Evolutionary conservation across 2,888 invertebrate species (phyloP), one percentile per base, ranked within the genome.

Genomic region (Eilema sororculum): DNA sequence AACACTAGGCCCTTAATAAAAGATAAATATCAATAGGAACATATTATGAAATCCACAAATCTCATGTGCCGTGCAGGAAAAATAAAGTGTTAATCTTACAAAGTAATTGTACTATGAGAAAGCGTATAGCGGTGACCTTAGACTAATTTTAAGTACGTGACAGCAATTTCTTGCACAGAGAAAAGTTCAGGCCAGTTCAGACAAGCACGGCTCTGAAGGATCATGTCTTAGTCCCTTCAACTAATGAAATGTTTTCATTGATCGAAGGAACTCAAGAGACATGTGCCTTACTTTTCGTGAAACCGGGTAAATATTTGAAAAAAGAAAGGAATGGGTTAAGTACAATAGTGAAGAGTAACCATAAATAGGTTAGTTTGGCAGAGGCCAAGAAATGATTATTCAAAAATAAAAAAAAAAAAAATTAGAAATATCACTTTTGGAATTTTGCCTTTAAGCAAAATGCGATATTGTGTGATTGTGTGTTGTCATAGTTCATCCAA

Each of bases 81-180:
- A 75, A 67, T 77, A 76, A 80, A 82, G 84, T 84, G 86, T 83
- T 79, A 86, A 82, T 86, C 86, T 89, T 89, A 89, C 60, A 86
- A 88, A 87, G 83, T 83, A 89, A 86, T 90, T 90, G 89, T 90
- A 90, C 89, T 87, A 85, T 89, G 75, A 86, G 83, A 87, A 89
- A 90, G 90, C 90, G 90, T 88, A 87, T 86, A 87, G 86, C 85
- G 74, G 86, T 89, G 89, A 57, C 52, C 68, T 69, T 72, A 72
- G 12, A 84, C 84, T 88, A 88, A 87, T 56, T 75, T 78, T 87
- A 87, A 71, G 76, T 83, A 80, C 76, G 75, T 74, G 69, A 41
- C 9, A 57, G 57, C 9, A 71, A 81, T 63, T 79, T 68, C 71
- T 82, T 79, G 79, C 77, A 77, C 72, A 79, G 80, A 75, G 57